Conservation (phyloP, 1,140 invertebrate species). For the Chymomyza costata region DNA sequence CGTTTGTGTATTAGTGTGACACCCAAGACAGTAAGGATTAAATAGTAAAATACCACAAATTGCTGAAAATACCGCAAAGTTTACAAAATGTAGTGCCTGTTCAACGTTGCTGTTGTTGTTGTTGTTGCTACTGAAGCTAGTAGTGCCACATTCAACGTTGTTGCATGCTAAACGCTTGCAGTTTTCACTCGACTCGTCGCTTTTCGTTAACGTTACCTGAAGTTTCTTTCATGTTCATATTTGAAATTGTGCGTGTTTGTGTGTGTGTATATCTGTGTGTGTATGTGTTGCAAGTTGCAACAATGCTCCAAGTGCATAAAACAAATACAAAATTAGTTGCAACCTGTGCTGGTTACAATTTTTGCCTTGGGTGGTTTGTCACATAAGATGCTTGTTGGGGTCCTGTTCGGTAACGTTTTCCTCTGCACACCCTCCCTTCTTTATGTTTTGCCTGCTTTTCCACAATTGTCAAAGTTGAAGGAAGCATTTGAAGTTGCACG, state of each 20-base stretch:
- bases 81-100: conserved; percentile 59
- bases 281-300: conserved; percentile 38
- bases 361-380: too few relatives aligned
- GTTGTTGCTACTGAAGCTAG: too few relatives aligned
- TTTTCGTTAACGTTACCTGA: conserved; percentile 39
- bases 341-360: conserved; percentile 49
- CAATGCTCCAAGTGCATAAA: conserved; percentile 69
- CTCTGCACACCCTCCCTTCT: too few relatives aligned
- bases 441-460: too few relatives aligned
- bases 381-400: too few relatives aligned
- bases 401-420: too few relatives aligned
- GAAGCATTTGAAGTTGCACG: too few relatives aligned
- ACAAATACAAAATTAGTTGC: conserved; percentile 65
- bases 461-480: too few relatives aligned
- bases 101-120: background rate
- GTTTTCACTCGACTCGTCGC: conserved; percentile 15
- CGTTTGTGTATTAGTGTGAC: conserved; percentile 63
- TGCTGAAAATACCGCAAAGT: conserved; percentile 71
- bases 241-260: too few relatives aligned
- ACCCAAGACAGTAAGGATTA: conserved; percentile 71
- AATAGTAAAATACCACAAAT: conserved; percentile 73
- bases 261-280: conserved; percentile 2
- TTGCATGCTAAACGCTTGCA: conserved; percentile 52
- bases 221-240: conserved; percentile 58
- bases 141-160: too few relatives aligned